Base-by-base conservation (phyloP, 2,888 invertebrate genomes). In the Lydus trimaculatus region DNA sequence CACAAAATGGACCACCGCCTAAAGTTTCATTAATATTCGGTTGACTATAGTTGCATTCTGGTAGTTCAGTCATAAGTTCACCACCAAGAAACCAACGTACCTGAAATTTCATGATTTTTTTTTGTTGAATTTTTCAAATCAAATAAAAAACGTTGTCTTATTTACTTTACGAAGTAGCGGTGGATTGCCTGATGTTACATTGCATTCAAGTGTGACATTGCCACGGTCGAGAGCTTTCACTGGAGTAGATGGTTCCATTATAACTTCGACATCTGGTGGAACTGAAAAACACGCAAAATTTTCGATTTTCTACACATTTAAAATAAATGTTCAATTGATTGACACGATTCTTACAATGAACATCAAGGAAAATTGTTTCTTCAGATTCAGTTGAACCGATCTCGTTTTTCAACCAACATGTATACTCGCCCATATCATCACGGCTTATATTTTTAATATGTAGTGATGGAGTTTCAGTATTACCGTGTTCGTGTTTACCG, bases 21-120 rank as follows among this genome's bases (percentile, higher is more conserved):
- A 79, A 86, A 33, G 86, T 86, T 31, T 87, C 87, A 0, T 79
- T 77, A 58, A 81, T 83, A 61, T 82, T 80, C 67, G 79, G 79
- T 56, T 80, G 80, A 66, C 87, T 87, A 73, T 87, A 88, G 72
- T 91, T 89, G 82, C 95, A 95, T 79, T 95, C 94, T 0, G 95
- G 94, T 74, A 95, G 86, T 84, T 95, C 94, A 82, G 95, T 95
- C 76, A 96, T 88, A 52, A 95, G 85, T 72, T 93, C 91, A 2
- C 92, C 94, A 79, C 95, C 94, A 75, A 95, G 87, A 84, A 92
- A 96, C 97, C 97, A 97, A 75, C 94, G 90, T 70, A 85, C 85
- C 84, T 84, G 65, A 25, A 70, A 65, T 20, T 25, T 33, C 15
- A 31, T 31, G 58, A 31, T 61, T 61, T 61, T 7, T n/a, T 33